phyloP scores from a whole-genome alignment of 2,888 invertebrate species.

The Caenorhabditis drosophilae region DNA sequence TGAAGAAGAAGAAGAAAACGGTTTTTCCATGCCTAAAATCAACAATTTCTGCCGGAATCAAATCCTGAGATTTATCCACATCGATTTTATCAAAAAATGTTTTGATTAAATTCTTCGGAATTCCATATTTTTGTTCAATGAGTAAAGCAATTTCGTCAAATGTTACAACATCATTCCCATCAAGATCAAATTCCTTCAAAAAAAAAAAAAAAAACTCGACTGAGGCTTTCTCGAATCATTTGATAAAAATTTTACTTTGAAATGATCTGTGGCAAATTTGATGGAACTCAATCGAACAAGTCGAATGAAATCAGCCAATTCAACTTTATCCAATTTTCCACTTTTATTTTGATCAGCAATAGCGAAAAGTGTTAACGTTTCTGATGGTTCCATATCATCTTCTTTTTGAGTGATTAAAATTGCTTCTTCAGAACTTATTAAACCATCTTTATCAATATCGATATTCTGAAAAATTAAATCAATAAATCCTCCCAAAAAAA shows the following conservation, averaged over 20 bases:
- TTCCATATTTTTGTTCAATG: conserved; percentile 63
- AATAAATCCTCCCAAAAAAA: not conserved
- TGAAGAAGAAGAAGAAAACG: not conserved
- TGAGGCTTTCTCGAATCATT: too few species aligned
- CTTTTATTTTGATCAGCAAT: conserved; percentile 67
- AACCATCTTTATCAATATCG: conserved; percentile 50
- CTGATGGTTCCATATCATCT: conserved; percentile 64
- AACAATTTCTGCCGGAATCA: conserved; percentile 66
- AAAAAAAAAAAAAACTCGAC: conserved; percentile 6
- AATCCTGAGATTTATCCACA: conserved; percentile 57
- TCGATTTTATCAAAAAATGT: conserved; percentile 62
- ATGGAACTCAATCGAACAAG: conserved; percentile 65
- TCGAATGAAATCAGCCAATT: conserved; percentile 65
- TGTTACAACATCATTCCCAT: conserved; percentile 61
- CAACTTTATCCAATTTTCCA: conserved; percentile 64
- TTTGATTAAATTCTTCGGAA: conserved; percentile 53
- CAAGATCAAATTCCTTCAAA: conserved; percentile 60
- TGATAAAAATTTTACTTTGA: conserved; percentile 48
- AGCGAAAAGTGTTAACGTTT: conserved; percentile 60
- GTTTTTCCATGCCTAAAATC: conserved; percentile 64
- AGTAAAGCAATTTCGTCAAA: conserved; percentile 60
- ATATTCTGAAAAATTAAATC: conserved; percentile 26
- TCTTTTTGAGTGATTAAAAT: conserved; percentile 59
- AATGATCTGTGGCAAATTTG: conserved; percentile 66
- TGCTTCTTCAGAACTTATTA: conserved; percentile 59